Percentiles rank a stretch among this genome's conserved stretches.
Conservation (phyloP, 2,113 vertebrate genomes). For the Spizaetus ornatus region DNA sequence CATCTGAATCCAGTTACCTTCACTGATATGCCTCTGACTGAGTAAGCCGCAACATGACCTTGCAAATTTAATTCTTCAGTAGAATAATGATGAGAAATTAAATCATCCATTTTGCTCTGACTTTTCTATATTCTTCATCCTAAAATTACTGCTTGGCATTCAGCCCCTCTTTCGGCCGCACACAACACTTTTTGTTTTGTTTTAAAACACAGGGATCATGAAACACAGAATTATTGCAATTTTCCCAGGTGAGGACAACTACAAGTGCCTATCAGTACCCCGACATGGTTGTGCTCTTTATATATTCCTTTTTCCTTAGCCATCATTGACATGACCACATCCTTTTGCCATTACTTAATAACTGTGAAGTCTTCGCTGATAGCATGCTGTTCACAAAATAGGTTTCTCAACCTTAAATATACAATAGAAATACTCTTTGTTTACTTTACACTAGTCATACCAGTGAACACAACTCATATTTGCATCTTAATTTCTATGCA, state of each 20-base stretch:
- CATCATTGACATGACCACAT: neutral
- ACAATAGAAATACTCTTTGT: slow-evolving; percentile 27
- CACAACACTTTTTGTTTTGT: neutral
- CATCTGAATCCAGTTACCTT: slow-evolving; percentile 48
- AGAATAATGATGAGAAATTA: slow-evolving; percentile 54
- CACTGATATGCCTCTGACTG: slow-evolving; percentile 20
- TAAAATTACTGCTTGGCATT: neutral
- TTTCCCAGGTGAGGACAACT: neutral
- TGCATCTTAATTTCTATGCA: slow-evolving; percentile 59
- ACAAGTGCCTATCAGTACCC: neutral
- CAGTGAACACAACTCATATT: slow-evolving; percentile 46
- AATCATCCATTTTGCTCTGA: slow-evolving; percentile 31
- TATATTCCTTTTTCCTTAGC: neutral
- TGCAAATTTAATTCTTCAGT: slow-evolving; percentile 55
- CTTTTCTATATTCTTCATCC: slow-evolving; percentile 9
- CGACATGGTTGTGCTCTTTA: neutral
- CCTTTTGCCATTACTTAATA: slow-evolving; percentile 36
- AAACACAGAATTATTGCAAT: neutral
- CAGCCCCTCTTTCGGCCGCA: neutral
- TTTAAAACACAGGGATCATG: neutral
- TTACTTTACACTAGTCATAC: slow-evolving; percentile 43
- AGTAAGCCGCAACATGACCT: slow-evolving; percentile 15
- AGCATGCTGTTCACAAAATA: slow-evolving; percentile 35
- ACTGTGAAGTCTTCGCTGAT: neutral
- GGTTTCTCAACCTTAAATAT: slow-evolving; percentile 47